phyloP scores from a whole-genome alignment of 2,888 invertebrate genomes.

The Ophioninae sp. region DNA sequence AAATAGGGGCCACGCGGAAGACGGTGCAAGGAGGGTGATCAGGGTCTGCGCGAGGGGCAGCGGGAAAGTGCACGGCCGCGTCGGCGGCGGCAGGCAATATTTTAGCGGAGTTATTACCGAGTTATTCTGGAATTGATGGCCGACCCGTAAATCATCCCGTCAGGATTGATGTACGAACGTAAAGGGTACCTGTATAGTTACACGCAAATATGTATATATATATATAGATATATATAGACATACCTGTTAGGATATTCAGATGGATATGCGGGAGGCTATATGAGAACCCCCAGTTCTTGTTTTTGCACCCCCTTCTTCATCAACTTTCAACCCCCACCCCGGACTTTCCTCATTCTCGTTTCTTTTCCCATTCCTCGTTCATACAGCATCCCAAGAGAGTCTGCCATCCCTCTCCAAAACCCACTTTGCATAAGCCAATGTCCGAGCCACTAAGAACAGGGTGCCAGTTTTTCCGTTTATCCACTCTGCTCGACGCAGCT shows the following conservation, averaged over 20 bases:
- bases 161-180: conserved; percentile 75
- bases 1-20: background rate
- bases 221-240: conserved; percentile 2
- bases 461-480: conserved; percentile 22
- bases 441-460: conserved; percentile 32
- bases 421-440: conserved; percentile 42
- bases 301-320: conserved; percentile 49
- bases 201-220: background rate
- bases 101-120: conserved; percentile 76
- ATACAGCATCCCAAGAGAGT: conserved; percentile 45
- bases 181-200: conserved; percentile 50
- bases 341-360: conserved; percentile 14
- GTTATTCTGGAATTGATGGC: conserved; percentile 77
- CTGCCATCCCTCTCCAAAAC: conserved; percentile 15
- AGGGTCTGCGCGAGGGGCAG: conserved; percentile 16
- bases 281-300: conserved; percentile 39
- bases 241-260: background rate
- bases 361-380: conserved; percentile 21
- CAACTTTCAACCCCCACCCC: conserved; percentile 48
- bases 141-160: conserved; percentile 76
- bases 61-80: conserved; percentile 49
- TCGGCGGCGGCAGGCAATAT: conserved; percentile 69
- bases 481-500: conserved; percentile 2
- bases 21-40: conserved; percentile 8
- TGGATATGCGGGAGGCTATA: conserved; percentile 3